Percentiles rank a stretch among this genome's conserved stretches.
Conservation (phyloP, 53 echinoderm and acorn worm genomes). For the Mesocentrotus franciscanus region DNA sequence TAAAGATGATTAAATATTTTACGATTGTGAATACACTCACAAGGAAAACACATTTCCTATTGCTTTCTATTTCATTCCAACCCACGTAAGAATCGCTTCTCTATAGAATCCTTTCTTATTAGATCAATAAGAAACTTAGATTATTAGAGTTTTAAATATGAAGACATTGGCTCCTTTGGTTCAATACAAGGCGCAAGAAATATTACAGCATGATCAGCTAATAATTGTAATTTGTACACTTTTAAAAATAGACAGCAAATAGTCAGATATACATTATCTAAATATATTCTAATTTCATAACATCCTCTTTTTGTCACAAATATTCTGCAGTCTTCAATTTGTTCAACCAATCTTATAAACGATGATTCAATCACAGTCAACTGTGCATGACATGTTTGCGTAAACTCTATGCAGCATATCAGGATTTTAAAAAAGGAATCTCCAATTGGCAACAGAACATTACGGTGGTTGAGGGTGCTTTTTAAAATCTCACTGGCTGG, state of each 20-base stretch:
- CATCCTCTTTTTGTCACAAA: neutral
- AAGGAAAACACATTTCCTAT: neutral
- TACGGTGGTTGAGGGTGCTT: too few species aligned
- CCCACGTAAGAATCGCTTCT: neutral
- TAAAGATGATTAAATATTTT: neutral
- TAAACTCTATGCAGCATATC: neutral
- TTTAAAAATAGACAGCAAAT: constrained; percentile 33
- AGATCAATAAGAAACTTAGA: neutral
- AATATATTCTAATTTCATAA: neutral
- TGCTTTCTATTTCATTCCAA: constrained; percentile 15
- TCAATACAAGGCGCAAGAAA: neutral
- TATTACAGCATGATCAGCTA: constrained; percentile 4
- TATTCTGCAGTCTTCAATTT: neutral
- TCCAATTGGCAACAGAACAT: neutral
- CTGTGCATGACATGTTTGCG: neutral
- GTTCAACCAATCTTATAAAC: neutral
- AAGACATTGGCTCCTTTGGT: neutral
- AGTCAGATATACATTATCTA: constrained; percentile 2
- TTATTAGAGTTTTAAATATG: neutral
- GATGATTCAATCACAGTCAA: neutral
- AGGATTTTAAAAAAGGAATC: neutral
- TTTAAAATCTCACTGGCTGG: too few species aligned
- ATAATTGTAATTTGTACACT: neutral
- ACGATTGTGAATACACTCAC: neutral
- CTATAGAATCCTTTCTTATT: neutral